Conservation (phyloP, 1,140 invertebrate genomes). For the Gryllus bimaculatus region DNA sequence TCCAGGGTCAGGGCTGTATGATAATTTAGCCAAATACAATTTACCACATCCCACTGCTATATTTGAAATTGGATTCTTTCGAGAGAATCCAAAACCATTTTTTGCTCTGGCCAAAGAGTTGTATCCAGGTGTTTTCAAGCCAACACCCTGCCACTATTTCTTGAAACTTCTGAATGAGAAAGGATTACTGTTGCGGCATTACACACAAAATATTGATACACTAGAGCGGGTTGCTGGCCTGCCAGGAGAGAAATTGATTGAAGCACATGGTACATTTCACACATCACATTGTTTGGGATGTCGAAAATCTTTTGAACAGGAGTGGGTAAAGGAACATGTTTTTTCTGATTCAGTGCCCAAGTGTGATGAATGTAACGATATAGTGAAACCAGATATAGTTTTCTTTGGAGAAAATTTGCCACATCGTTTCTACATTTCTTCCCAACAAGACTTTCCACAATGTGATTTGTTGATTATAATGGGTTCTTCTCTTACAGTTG, state of each 20-base stretch:
- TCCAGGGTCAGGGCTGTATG: conserved; percentile 82
- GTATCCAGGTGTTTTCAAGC: conserved; percentile 72
- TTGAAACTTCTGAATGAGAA: conserved; percentile 70
- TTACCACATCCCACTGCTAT: conserved; percentile 91
- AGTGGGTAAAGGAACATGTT: conserved; percentile 78
- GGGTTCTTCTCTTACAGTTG: conserved; percentile 89
- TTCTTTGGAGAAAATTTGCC: conserved; percentile 90
- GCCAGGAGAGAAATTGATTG: conserved; percentile 73
- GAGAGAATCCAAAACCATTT: conserved; percentile 75
- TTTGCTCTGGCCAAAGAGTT: conserved; percentile 77
- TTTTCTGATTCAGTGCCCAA: conserved; percentile 61
- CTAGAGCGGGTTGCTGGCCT: conserved; percentile 82
- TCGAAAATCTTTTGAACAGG: conserved; percentile 57
- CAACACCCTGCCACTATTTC: conserved; percentile 77
- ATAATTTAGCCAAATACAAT: conserved; percentile 85
- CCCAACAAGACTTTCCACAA: conserved; percentile 64
- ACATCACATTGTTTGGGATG: conserved; percentile 80
- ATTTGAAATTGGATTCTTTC: conserved; percentile 81
- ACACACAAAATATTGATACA: conserved; percentile 87
- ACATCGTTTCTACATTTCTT: conserved; percentile 54
- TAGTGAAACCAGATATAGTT: conserved; percentile 90
- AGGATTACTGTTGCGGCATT: conserved; percentile 68
- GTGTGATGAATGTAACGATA: conserved; percentile 58
- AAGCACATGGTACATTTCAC: conserved; percentile 89
- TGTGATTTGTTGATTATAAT: conserved; percentile 92